Conservation (phyloP, 2,888 invertebrate species). For the Antheraea assamensis region DNA sequence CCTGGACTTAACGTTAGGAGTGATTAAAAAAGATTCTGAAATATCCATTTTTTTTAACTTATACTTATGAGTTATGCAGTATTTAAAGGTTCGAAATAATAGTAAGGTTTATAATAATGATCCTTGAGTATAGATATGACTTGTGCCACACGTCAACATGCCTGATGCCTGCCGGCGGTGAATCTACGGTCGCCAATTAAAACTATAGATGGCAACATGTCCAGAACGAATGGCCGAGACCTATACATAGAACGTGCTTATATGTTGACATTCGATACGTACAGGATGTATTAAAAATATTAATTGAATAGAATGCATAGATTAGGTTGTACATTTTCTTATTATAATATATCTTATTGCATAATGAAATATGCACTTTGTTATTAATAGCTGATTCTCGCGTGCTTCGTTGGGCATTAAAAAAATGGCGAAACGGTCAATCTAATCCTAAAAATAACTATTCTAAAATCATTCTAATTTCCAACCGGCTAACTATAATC, state of each 20-base stretch:
- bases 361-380: too few species aligned
- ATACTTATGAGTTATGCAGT: neutral
- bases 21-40: neutral
- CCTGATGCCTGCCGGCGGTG: slow-evolving; percentile 56
- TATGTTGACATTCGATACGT: slow-evolving; percentile 46
- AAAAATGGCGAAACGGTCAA: too few species aligned
- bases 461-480: too few species aligned
- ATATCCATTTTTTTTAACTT: neutral
- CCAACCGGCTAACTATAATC: too few species aligned
- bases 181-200: slow-evolving; percentile 76
- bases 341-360: neutral
- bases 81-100: neutral
- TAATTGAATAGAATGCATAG: neutral
- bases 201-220: slow-evolving; percentile 72
- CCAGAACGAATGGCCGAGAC: slow-evolving; percentile 57
- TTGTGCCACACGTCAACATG: slow-evolving; percentile 60
- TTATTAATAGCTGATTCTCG: too few species aligned
- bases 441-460: too few species aligned
- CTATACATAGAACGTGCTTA: slow-evolving; percentile 52
- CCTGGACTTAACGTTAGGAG: neutral
- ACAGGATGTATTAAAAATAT: slow-evolving; percentile 43
- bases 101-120: neutral
- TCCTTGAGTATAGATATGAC: slow-evolving; percentile 26
- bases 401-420: too few species aligned
- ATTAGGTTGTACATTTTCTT: neutral